Evolutionary conservation across 2,113 vertebrate species (phyloP), one percentile per base, ranked within the genome.

Genomic region (Channa argus): DNA sequence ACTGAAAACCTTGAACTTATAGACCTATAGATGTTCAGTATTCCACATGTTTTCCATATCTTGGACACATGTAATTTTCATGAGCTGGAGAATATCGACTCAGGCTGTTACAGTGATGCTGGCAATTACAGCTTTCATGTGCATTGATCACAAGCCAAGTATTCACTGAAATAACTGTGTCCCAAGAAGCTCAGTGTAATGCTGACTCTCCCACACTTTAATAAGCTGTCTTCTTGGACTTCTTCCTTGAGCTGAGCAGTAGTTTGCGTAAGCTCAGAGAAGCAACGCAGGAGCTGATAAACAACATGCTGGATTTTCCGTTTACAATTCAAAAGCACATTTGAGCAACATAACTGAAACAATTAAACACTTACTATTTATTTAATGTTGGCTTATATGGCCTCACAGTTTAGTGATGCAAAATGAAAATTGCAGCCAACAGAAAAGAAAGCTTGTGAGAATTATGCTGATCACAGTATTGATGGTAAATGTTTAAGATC

Each of bases 111-210:
- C 11, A 54, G 24, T 24, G 47, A 70, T 63, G 41, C 59, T 34
- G 55, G 41, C 74, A 71, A 86, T 85, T 78, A 54, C 63, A 67
- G 67, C 83, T 43, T 82, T 61, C 53, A 61, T 61, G 61, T n/a
- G 56, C 58, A 79, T 72, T 58, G 79, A 82, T 79, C 79, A 71
- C 9, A 15, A 24, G 24, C 24, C 24, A 24, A 24, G 24, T 24
- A 24, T 24, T 81, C 53, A 54, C 3, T 56, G 62, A 46, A 49
- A 47, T 64, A n/a, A 69, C 46, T 41, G 56, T 38, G 47, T 44
- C 61, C 74, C 66, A 14, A 67, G 67, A 52, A 62, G 65, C 51
- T 56, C 50, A 6, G 56, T 24, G 64, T 11, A 2, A 49, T 14
- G 66, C 13, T 7, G 4, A 60, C 44, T 49, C 1, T 24, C 51